Evolutionary conservation across 2,888 invertebrate species (phyloP).

Genomic region (Leptura quadrifasciata): DNA sequence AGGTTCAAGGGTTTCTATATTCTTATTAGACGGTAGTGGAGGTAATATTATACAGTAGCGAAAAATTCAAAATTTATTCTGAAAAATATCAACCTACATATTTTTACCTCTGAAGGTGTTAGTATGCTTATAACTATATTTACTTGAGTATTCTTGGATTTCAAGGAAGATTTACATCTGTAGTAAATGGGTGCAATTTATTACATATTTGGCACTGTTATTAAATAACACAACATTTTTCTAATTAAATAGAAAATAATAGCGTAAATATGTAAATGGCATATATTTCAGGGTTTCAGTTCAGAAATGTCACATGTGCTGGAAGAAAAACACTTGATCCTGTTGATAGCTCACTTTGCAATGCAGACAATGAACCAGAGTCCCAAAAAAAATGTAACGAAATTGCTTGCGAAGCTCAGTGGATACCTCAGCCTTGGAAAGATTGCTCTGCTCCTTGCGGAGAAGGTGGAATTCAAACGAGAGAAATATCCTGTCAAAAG

Average conservation of each 20-base stretch:
- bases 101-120: no score
- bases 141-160: no score
- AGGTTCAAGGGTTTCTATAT: no score
- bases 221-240: no score
- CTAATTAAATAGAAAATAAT: neutral
- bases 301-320: constrained; percentile 87
- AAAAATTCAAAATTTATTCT: no score
- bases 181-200: no score
- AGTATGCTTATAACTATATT: no score
- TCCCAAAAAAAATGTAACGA: constrained; percentile 83
- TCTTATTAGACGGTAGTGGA: no score
- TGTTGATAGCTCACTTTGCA: constrained; percentile 87
- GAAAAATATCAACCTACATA: no score
- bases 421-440: constrained; percentile 88
- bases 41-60: no score
- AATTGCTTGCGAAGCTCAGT: constrained; percentile 86
- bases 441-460: constrained; percentile 90
- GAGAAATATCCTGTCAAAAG: constrained; percentile 88
- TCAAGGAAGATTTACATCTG: no score
- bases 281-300: constrained; percentile 80
- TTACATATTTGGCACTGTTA: no score
- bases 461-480: constrained; percentile 81
- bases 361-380: constrained; percentile 83
- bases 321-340: constrained; percentile 82
- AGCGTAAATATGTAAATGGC: neutral